phyloP scores from a whole-genome alignment of 2,113 vertebrate genomes.

The Gracilinanus agilis region DNA sequence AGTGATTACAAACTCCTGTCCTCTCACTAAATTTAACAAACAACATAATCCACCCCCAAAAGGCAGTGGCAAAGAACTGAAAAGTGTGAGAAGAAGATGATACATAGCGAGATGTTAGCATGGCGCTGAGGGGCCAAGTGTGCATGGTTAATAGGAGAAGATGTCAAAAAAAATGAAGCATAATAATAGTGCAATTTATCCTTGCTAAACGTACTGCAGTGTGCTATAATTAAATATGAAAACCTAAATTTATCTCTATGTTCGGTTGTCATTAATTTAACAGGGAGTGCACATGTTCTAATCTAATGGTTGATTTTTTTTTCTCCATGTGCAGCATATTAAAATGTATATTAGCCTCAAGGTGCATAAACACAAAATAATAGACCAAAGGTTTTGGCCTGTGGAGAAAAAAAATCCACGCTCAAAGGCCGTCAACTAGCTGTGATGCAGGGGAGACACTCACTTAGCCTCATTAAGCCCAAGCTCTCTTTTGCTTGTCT shows the following conservation, averaged over 20 bases:
- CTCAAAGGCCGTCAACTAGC: slow-evolving; percentile 89
- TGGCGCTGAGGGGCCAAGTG: slow-evolving; percentile 78
- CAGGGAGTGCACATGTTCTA: slow-evolving; percentile 91
- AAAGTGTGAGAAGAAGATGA: slow-evolving; percentile 70
- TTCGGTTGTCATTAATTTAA: slow-evolving; percentile 97
- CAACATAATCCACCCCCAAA: slow-evolving; percentile 66
- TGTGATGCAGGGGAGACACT: slow-evolving; percentile 89
- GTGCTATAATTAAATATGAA: slow-evolving; percentile 98
- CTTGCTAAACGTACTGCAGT: slow-evolving; percentile 90
- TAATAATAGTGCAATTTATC: slow-evolving; percentile 97
- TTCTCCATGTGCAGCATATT: slow-evolving; percentile 92
- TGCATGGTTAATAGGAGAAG: slow-evolving; percentile 88
- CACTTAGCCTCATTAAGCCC: slow-evolving; percentile 95
- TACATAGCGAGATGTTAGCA: slow-evolving; percentile 72
- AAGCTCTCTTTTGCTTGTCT: slow-evolving; percentile 91
- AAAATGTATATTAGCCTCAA: slow-evolving; percentile 94
- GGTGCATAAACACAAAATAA: slow-evolving; percentile 95
- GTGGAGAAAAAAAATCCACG: slow-evolving; percentile 86
- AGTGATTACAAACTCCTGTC: slow-evolving; percentile 30
- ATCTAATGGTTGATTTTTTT: slow-evolving; percentile 89
- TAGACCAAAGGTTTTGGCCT: slow-evolving; percentile 90
- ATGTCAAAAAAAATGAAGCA: slow-evolving; percentile 90
- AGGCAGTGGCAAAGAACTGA: slow-evolving; percentile 71
- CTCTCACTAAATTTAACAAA: slow-evolving; percentile 73
- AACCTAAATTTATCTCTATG: slow-evolving; percentile 96